phyloP scores from a whole-genome alignment of 2,113 vertebrate genomes.

The Macheiramphus alcinus region DNA sequence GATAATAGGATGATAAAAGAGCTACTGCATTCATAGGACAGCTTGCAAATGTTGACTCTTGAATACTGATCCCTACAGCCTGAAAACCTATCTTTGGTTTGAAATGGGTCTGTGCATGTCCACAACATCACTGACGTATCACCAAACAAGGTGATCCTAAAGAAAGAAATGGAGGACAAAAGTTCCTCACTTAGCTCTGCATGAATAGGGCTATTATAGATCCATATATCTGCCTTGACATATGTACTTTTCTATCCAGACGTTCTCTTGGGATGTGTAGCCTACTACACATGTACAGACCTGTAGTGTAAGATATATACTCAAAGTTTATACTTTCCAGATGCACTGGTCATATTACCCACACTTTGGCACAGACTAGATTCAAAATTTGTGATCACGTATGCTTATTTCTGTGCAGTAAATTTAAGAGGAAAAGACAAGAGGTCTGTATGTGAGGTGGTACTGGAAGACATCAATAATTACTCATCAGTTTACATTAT shows the following conservation, averaged over 20 bases:
- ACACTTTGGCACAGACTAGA: neutral
- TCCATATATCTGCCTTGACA: neutral
- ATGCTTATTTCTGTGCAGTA: neutral
- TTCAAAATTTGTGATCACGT: neutral
- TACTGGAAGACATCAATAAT: neutral
- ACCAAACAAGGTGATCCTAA: neutral
- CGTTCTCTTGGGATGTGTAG: neutral
- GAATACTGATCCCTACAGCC: neutral
- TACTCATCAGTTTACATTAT: neutral
- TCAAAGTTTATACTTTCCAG: neutral
- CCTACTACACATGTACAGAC: too few relatives aligned
- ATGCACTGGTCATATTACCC: neutral
- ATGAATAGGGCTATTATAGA: neutral
- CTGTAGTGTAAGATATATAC: neutral
- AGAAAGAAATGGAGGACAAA: neutral
- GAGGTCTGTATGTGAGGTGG: neutral
- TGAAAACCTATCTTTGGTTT: neutral
- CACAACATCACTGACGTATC: accelerated
- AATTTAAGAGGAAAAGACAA: neutral
- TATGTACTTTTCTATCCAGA: neutral
- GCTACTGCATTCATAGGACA: neutral
- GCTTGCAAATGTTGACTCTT: neutral
- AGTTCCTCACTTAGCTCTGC: neutral
- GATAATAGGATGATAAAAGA: neutral
- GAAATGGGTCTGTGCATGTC: neutral